Conservation (phyloP, 2,888 invertebrate species). For the Phyllotreta cruciferae region DNA sequence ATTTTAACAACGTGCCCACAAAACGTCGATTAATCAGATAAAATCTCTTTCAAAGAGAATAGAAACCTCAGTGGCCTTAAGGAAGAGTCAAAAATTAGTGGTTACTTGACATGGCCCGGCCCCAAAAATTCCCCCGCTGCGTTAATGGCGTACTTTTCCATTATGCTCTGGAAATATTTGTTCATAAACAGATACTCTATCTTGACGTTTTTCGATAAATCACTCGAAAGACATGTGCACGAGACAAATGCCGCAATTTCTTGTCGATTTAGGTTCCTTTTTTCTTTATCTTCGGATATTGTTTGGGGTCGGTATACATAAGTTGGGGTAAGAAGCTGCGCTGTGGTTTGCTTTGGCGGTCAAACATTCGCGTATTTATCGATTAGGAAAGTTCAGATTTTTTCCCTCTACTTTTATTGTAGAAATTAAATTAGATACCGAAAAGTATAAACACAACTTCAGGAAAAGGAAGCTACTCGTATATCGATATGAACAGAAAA, state of each 20-base stretch:
- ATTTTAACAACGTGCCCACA: conserved; percentile 27
- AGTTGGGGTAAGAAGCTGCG: conserved; percentile 11
- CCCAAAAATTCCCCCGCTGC: conserved; percentile 31
- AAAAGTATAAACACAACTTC: too few relatives aligned
- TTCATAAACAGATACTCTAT: conserved; percentile 40
- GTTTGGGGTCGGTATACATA: conserved; percentile 16
- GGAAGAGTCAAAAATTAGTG: conserved; percentile 30
- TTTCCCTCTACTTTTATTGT: not conserved
- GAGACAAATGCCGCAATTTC: conserved; percentile 30
- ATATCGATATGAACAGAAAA: too few relatives aligned
- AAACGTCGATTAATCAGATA: conserved; percentile 31
- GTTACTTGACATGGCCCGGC: conserved; percentile 32
- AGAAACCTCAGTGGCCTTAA: conserved; percentile 23
- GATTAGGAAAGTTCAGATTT: conserved; percentile 6
- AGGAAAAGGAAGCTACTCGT: too few relatives aligned
- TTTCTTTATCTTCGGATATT: conserved; percentile 24
- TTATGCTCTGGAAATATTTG: conserved; percentile 39
- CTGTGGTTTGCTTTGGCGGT: conserved; percentile 8
- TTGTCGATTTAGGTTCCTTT: conserved; percentile 20
- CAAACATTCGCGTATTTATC: conserved; percentile 3
- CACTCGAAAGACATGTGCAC: conserved; percentile 24
- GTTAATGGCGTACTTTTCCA: conserved; percentile 39
- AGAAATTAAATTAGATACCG: too few relatives aligned
- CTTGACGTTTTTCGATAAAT: conserved; percentile 38
- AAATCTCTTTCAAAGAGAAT: conserved; percentile 32